phyloP scores from a whole-genome alignment of 2,888 invertebrate species.

The Limnephilus auricula region DNA sequence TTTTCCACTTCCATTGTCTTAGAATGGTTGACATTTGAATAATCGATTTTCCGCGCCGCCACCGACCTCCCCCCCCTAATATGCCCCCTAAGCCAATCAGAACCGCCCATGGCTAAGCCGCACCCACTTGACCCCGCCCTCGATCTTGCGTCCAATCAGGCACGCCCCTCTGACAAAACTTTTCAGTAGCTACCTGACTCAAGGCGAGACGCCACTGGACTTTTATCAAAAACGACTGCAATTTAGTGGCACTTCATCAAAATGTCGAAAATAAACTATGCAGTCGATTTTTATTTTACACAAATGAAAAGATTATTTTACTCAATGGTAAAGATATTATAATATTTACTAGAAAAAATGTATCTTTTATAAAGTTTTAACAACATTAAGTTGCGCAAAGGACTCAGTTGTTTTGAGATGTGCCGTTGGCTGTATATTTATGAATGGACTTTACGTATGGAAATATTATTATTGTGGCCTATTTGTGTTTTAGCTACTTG shows the following conservation, averaged over 20 bases:
- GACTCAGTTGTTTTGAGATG: slow-evolving; percentile 18
- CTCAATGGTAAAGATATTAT: neutral
- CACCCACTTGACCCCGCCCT: slow-evolving; percentile 40
- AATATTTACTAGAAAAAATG: neutral
- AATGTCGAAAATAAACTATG: neutral
- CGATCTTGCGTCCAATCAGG: slow-evolving; percentile 46
- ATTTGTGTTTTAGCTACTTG: slow-evolving; percentile 23
- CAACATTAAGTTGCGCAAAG: neutral
- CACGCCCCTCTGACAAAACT: slow-evolving; percentile 47
- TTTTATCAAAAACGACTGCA: neutral
- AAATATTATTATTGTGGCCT: slow-evolving; percentile 35
- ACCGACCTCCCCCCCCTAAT: neutral
- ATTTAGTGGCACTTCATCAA: slow-evolving; percentile 8
- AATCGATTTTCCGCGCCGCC: slow-evolving; percentile 62
- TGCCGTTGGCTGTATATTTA: neutral
- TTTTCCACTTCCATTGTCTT: slow-evolving; percentile 54
- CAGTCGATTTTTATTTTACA: neutral
- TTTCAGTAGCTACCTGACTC: neutral
- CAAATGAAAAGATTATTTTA: neutral
- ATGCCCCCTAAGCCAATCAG: slow-evolving; percentile 34
- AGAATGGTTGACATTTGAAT: slow-evolving; percentile 61
- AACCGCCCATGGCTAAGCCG: neutral
- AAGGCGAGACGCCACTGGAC: neutral
- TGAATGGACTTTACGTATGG: slow-evolving; percentile 51
- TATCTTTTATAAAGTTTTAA: neutral